Conservation (phyloP, 2,797 vertebrate genomes). For the Acanthurus tractus region DNA sequence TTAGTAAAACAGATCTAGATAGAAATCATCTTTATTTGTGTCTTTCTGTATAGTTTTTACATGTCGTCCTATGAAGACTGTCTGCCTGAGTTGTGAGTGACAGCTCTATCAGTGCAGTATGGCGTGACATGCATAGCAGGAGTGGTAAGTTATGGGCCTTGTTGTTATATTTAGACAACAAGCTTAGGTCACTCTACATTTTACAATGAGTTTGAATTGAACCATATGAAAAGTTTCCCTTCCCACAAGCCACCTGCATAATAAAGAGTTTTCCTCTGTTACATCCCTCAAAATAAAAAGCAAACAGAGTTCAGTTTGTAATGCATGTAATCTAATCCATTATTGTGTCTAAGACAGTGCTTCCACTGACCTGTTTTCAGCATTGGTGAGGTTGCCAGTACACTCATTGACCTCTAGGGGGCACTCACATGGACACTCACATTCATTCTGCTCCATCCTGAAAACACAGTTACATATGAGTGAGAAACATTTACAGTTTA, state of each 20-base stretch:
- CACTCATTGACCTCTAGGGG: constrained; percentile 99
- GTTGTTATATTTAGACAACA: no score
- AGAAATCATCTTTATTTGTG: not conserved
- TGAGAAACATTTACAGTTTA: not conserved
- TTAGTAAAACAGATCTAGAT: not conserved
- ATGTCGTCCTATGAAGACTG: not conserved
- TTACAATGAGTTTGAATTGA: no score
- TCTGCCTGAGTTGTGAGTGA: not conserved
- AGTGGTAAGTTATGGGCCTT: no score
- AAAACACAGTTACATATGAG: constrained; percentile 20
- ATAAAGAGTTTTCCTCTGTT: not conserved
- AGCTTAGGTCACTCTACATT: no score
- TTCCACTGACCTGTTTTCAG: constrained; percentile 92
- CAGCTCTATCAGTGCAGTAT: not conserved
- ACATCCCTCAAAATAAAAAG: not conserved
- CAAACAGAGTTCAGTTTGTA: not conserved
- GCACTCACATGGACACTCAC: constrained; percentile 98
- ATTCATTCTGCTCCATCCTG: constrained; percentile 99
- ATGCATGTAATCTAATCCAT: not conserved
- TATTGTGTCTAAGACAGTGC: not conserved
- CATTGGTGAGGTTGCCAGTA: constrained; percentile 96
- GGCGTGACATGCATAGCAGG: not conserved
- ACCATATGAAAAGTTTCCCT: not conserved
- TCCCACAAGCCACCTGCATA: no score
- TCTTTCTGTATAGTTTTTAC: not conserved